Evolutionary conservation across 2,797 vertebrate species (phyloP), one percentile per base, ranked within the genome.

Genomic region (Neomorphus geoffroyi): DNA sequence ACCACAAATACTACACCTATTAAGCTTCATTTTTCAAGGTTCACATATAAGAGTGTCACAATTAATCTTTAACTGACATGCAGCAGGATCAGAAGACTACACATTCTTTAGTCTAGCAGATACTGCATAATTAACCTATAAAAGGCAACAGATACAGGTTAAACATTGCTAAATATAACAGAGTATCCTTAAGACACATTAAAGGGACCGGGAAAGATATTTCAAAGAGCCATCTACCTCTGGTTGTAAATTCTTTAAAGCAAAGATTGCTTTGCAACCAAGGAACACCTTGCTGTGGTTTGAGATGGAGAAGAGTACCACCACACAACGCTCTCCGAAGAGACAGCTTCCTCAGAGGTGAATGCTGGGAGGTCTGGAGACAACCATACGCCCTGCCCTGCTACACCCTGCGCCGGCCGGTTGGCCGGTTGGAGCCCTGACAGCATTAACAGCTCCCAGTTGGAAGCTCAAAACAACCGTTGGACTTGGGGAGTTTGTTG

Each of bases 131-230:
- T 77, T 70, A 74, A 87, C 92, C 87, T 54, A 88, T 78, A 86
- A 95, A 95, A 93, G 90, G 87, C 85, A 89, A 80, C 61, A 95
- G 70, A 87, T 37, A 73, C 16, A 83, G 72, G 93, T 93, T 94
- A 92, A 96, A 95, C 28, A 84, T 67, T 78, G 50, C 85, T 93
- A 75, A 96, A 87, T 37, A 64, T 12, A 80, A 66, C 88, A 77
- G 56, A 19, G 45, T n/a, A 72, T 88, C 90, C 75, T 73, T 41
- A 62, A 92, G 77, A 57, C 32, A 53, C 15, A 33, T 57, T 53
- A 54, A 70, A 69, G 45, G 79, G 53, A 18, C 53, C 46, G 50
- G 2, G 23, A 75, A 69, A 86, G 58, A 54, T 19, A 32, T 14
- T 64, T 33, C 23, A 26, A 57, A 62, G 78, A 41, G 70, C 30